Evolutionary conservation across 2,888 invertebrate genomes (phyloP).

Genomic region (Sesia bembeciformis): DNA sequence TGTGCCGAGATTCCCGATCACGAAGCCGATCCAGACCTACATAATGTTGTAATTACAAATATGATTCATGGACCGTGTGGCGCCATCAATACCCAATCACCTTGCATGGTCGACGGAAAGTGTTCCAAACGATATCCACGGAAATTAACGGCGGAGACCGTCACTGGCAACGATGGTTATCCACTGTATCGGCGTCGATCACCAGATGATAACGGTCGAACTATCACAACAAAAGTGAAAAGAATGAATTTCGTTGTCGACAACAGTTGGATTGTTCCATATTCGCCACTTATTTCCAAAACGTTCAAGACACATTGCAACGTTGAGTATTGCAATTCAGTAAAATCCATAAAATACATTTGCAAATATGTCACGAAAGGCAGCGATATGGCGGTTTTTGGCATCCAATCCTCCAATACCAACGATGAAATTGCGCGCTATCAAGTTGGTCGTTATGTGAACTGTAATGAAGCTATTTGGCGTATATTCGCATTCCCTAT

Average conservation of each 20-base stretch:
- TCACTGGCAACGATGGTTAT: no score
- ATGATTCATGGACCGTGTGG: no score
- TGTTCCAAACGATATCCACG: conserved; percentile 32
- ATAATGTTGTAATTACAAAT: no score
- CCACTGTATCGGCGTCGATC: background rate
- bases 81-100: no score
- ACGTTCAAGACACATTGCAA: conserved; percentile 18
- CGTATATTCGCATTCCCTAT: conserved; percentile 11
- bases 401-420: conserved; percentile 7
- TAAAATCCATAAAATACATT: no score
- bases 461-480: conserved; percentile 15
- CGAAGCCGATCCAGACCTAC: no score
- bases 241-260: conserved; percentile 8
- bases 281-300: conserved; percentile 17
- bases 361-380: no score
- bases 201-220: conserved; percentile 11
- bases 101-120: conserved; percentile 14
- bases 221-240: conserved; percentile 9
- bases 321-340: no score
- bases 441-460: conserved; percentile 15
- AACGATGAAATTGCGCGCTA: conserved; percentile 11
- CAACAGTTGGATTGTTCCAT: conserved; percentile 19
- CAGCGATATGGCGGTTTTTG: conserved; percentile 12
- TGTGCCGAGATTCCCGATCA: conserved; percentile 13
- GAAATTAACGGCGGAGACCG: conserved; percentile 20